A percentile compares a stretch with the other conserved stretches of the same genome.
phyloP scores from a whole-genome alignment of 2,888 invertebrate species.

The Drosophila gaucha region DNA sequence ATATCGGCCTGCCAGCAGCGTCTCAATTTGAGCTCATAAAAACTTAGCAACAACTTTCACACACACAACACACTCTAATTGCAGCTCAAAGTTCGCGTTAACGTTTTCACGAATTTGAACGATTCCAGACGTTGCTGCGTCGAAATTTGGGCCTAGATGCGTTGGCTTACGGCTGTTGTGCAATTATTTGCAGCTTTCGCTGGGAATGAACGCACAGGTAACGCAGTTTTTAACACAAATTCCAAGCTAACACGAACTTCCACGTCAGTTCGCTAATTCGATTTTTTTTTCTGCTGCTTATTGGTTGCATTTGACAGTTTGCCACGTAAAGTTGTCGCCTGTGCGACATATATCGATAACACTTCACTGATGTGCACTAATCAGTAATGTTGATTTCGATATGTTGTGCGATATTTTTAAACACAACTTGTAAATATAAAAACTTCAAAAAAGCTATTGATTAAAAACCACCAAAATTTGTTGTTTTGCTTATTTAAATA shows the following conservation, averaged over 20 bases:
- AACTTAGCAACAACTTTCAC: conserved; percentile 66
- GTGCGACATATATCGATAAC: conserved; percentile 45
- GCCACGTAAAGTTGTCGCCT: conserved; percentile 79
- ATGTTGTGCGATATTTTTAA: conserved; percentile 5
- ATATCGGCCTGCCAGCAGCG: conserved; percentile 12
- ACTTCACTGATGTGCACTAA: background rate
- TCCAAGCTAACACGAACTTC: conserved; percentile 74
- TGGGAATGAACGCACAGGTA: conserved; percentile 37
- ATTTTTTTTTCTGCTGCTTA: conserved; percentile 64
- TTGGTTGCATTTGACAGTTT: conserved; percentile 75
- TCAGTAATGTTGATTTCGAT: conserved; percentile 12
- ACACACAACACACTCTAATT: conserved; percentile 40
- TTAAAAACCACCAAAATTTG: too few species aligned
- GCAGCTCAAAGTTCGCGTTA: conserved; percentile 71
- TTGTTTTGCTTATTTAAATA: background rate
- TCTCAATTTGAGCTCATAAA: conserved; percentile 44
- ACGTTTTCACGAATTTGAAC: conserved; percentile 28
- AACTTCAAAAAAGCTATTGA: background rate
- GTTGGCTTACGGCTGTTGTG: conserved; percentile 14
- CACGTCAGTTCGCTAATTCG: conserved; percentile 81
- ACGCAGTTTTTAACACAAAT: conserved; percentile 50
- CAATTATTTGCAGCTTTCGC: conserved; percentile 34
- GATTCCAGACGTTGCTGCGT: conserved; percentile 10
- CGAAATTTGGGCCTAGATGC: conserved; percentile 24
- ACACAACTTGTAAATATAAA: background rate